Conservation (phyloP, 2,113 vertebrate species). For the Callorhinus ursinus region DNA sequence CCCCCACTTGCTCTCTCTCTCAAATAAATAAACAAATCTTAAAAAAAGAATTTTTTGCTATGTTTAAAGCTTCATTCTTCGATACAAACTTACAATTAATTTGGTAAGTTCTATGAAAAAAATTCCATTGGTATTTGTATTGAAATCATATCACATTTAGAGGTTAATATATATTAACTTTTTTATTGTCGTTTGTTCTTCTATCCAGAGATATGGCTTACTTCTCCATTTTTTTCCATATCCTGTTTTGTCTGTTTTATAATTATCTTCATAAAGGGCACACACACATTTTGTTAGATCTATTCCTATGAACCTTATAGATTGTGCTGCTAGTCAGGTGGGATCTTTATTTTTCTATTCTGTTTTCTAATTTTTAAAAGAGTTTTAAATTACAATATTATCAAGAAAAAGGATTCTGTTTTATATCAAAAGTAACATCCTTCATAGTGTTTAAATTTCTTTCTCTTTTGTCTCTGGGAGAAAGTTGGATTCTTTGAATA, state of each 20-base stretch:
- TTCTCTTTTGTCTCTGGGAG: constrained; percentile 37
- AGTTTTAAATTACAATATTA: background rate
- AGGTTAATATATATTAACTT: background rate
- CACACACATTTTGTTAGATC: background rate
- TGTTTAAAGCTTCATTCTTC: background rate
- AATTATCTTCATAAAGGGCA: background rate
- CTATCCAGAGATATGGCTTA: background rate
- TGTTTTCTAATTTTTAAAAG: constrained; percentile 41
- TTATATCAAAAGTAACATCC: background rate
- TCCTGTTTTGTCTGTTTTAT: background rate
- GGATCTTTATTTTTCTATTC: constrained; percentile 28
- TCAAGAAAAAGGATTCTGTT: constrained; percentile 15
- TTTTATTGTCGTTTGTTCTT: background rate
- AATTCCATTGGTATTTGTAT: background rate
- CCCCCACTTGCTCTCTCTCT: background rate
- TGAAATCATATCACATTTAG: background rate
- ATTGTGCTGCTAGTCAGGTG: background rate
- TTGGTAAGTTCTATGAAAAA: constrained; percentile 2
- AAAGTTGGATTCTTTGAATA: constrained; percentile 16
- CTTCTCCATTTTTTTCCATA: background rate
- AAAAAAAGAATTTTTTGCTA: background rate
- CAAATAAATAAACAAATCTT: background rate
- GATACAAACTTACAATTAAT: background rate
- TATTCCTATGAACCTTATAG: background rate
- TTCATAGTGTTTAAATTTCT: background rate